A percentile compares a stretch with the other conserved stretches of the same genome.
Evolutionary conservation across 2,888 invertebrate species (phyloP).

Genomic region (Cotesia congregata): DNA sequence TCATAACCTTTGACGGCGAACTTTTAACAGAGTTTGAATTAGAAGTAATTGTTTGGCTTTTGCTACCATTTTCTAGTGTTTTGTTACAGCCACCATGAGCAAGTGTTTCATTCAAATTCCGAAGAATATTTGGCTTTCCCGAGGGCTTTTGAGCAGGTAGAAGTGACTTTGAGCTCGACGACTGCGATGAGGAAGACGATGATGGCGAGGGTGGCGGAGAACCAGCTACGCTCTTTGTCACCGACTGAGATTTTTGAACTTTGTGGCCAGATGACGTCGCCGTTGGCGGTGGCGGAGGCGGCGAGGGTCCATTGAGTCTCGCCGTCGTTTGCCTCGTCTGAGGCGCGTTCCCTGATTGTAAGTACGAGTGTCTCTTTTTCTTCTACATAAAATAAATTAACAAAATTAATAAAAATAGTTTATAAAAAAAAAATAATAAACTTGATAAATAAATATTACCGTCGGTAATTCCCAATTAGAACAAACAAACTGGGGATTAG

Average conservation of each 20-base stretch:
- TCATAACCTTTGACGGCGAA: constrained; percentile 58
- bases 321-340: constrained; percentile 71
- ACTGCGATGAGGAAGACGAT: background rate
- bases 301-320: constrained; percentile 63
- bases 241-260: constrained; percentile 1
- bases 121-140: constrained; percentile 59
- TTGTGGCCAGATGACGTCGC: constrained; percentile 54
- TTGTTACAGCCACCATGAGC: constrained; percentile 55
- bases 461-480: constrained; percentile 65
- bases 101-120: constrained; percentile 53
- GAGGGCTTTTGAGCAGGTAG: constrained; percentile 51
- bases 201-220: background rate
- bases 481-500: constrained; percentile 74
- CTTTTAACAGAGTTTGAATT: constrained; percentile 55
- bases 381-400: constrained; percentile 65
- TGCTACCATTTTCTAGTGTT: constrained; percentile 53
- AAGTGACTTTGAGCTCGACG: constrained; percentile 41
- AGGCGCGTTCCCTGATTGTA: constrained; percentile 71
- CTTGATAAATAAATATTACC: constrained; percentile 49
- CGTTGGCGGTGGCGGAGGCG: constrained; percentile 55
- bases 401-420: constrained; percentile 6
- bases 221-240: background rate
- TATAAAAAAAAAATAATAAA: background rate
- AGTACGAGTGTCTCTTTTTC: constrained; percentile 70
- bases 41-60: constrained; percentile 37